Base-by-base conservation (phyloP, 1,140 invertebrate species). In the Tribolium castaneum region DNA sequence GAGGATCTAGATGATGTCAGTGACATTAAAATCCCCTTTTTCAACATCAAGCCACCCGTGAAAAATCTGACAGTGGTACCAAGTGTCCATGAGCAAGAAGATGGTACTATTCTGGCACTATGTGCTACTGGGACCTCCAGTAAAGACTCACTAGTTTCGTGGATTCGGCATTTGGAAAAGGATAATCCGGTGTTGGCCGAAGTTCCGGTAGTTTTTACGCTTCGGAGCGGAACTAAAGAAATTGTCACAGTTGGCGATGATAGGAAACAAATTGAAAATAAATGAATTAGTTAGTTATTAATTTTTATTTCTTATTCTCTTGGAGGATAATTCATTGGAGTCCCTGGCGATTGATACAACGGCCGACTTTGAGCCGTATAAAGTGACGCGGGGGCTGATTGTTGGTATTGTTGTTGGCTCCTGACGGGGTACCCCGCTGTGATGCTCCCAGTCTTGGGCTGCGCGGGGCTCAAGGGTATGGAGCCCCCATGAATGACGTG, bases 51-150 rank as follows among this genome's bases (percentile, higher is more conserved):
- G 54, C 86, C 85, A 19, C 81, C 88, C 73, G 83, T 88, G 77
- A 84, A 84, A 77, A 82, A 82, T 80, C 80, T 89, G 49, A 83
- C 86, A 35, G 71, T 90, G 34, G 87, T 88, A 78, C 90, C 90
- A 9, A 91, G 92, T 7, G 91, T 98, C 3, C 98, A 99, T 86
- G 95, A 99, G 87, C 97, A 99, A 88, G 91, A 95, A 34, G 97
- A 99, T 87, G 95, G 96, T n/a, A 95, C 93, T 0, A 94, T 98
- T 82, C 91, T 97, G 80, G 93, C 93, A 5, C 88, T 97, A 19
- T 87, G 86, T 82, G 85, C 82, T 81, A 86, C 87, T 85, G 96
- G 97, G 76, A 94, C 94, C n/a, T 96, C 94, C 6, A 93, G 92
- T 35, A 92, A 95, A 88, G 95, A 98, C 87, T 98, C 97, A 0